Conservation (phyloP, 2,797 vertebrate species). For the Arrhamphus sclerolepis region DNA sequence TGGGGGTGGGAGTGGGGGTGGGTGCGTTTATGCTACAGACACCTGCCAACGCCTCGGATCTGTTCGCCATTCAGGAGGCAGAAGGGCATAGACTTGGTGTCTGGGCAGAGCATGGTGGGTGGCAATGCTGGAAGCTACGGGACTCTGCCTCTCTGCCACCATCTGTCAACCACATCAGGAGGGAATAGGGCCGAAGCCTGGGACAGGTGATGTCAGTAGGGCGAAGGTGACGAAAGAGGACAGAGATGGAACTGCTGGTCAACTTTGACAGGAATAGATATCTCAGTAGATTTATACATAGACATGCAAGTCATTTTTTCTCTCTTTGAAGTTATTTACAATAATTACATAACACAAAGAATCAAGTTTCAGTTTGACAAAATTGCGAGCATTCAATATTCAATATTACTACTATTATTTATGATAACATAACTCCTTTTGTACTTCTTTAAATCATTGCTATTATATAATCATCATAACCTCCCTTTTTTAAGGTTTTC, state of each 20-base stretch:
- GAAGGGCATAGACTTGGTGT: conserved; percentile 19
- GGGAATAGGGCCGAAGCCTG: background rate
- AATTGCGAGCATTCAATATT: conserved; percentile 85
- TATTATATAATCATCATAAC: conserved; percentile 66
- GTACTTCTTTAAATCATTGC: conserved; percentile 74
- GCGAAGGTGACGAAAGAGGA: conserved; percentile 43
- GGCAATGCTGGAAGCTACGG: conserved; percentile 16
- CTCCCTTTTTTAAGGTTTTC: conserved; percentile 52
- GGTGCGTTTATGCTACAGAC: conserved; percentile 28
- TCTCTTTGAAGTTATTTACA: conserved; percentile 87
- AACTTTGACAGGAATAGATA: conserved; percentile 83
- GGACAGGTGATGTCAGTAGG: conserved; percentile 2
- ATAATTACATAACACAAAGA: conserved; percentile 88
- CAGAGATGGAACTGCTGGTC: conserved; percentile 63
- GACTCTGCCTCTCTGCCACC: conserved; percentile 28
- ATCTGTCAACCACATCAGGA: background rate
- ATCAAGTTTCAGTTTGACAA: conserved; percentile 85
- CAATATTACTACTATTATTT: conserved; percentile 80
- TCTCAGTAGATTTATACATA: conserved; percentile 86
- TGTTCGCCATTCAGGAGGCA: background rate
- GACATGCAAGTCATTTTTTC: conserved; percentile 88
- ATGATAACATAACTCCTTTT: conserved; percentile 79
- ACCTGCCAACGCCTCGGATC: background rate
- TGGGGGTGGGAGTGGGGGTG: conserved; percentile 14
- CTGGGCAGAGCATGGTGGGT: conserved; percentile 19